Base-by-base conservation (phyloP, 2,113 vertebrate species). In the Actenoides hombroni region DNA sequence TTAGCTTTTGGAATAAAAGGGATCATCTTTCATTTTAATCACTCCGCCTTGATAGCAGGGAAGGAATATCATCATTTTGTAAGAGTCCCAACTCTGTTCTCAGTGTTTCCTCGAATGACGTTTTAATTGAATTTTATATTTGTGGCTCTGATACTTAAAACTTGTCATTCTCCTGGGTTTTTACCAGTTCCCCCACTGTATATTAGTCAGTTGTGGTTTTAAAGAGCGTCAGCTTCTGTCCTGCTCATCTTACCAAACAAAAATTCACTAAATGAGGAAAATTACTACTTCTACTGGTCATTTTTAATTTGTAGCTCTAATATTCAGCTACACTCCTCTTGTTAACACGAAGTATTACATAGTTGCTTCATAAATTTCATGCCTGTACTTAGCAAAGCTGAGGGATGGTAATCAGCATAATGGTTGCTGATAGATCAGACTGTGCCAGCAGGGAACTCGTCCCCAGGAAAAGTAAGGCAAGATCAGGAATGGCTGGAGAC, bases 11-110 rank as follows among this genome's bases (percentile, higher is more conserved):
- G 84, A 95, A 82, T 78, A 60, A 78, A 76, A 69, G 18, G 18
- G 29, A 26, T 92, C 86, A 76, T 94, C 61, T 94, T 95, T 75
- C 37, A 75, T 78, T 96, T 95, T 94, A 89, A 94, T 95, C 90
- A 73, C 31, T 33, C 16, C 65, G 53, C n/a, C 46, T 89, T 91
- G 82, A 73, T 73, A 49, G 35, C 61, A 64, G 46, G 10, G 23
- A 75, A 91, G 54, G 80, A 90, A 93, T 78, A 17, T 11, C 5
- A 31, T 65, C 5, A 2, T 83, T 91, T 93, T 74, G 3, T 69
- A 53, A 64, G 80, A 84, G 31, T 61, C 68, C 8, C 29, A 83
- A 3, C 54, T 93, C 61, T 53, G 13, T 79, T 86, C 40, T 77
- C 10, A 26, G 33, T 86, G 64, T 82, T 77, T 88, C 68, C 61